Base-by-base conservation (phyloP, 2,797 vertebrate species). In the Glyptemys insculpta region DNA sequence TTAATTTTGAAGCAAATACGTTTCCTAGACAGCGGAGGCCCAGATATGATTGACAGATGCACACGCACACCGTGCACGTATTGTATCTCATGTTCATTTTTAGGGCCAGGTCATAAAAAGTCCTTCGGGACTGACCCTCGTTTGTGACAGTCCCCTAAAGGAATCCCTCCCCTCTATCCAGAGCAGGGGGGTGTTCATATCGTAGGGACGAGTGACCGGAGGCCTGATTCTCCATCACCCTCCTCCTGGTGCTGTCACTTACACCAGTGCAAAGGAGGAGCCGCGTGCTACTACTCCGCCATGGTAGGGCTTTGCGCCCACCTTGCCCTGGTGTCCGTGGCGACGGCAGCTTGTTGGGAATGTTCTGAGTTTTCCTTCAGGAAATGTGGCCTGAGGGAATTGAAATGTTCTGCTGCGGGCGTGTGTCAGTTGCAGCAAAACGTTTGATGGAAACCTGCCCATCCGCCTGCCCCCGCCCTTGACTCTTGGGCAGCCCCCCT, bases 361-460 rank as follows among this genome's bases (percentile, higher is more conserved):
- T 93, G 88, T 93, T 95, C 94, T 91, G 86, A 3, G 74, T 92
- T 96, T 97, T 95, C 89, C 95, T 91, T 72, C 89, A 1, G 8
- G 94, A 94, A 95, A 87, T 1, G 87, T 93, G 96, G 95, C 59
- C 8, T 74, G 88, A 80, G 80, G 44, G 41, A 91, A 59, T 2
- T 0, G 0, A 87, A 88, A 25, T 9, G 84, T 23, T 92, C 92
- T 0, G 47, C 50, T 62, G 29, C 6, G 87, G 92, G 44, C 92
- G 91, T 84, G 89, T 86, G 95, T 96, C 79, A 21, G 62, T 91
- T 92, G 89, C 11, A 2, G 86, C 92, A 93, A 84, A 92, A 27
- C 80, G 90, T 89, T 94, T 6, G 0, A 57, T 27, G 93, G 92
- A 96, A 97, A 97, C 76, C 79, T 49, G 65, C 85, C 23, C 19